phyloP scores from a whole-genome alignment of 2,113 vertebrate genomes.

The Eulacestoma nigropectus region DNA sequence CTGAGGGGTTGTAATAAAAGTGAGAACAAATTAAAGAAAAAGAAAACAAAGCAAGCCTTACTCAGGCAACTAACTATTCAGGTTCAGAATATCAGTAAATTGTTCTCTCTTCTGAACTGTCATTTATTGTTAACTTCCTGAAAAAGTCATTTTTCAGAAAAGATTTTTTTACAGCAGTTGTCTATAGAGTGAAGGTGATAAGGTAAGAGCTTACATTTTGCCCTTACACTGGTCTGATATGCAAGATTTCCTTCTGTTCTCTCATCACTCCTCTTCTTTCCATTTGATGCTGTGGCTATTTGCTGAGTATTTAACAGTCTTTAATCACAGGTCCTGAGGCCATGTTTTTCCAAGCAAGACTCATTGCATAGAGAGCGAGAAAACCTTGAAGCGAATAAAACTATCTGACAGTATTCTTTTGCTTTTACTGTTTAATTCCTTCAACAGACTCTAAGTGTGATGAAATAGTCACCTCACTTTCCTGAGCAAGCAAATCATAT shows the following conservation, averaged over 20 bases:
- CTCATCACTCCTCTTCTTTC: not conserved
- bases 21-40: not conserved
- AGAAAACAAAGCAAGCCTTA: not conserved
- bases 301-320: not conserved
- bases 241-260: not conserved
- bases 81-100: not conserved
- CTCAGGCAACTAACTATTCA: not conserved
- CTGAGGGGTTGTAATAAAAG: constrained; percentile 5
- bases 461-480: not conserved
- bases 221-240: not conserved
- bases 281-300: not conserved
- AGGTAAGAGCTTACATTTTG: not conserved
- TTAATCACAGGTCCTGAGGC: not conserved
- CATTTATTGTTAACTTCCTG: not conserved
- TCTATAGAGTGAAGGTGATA: not conserved
- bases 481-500: not conserved
- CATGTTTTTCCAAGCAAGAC: not conserved
- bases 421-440: not conserved
- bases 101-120: not conserved
- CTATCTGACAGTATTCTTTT: not conserved
- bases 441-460: not conserved
- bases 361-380: not conserved
- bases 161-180: not conserved
- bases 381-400: not conserved
- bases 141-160: not conserved